Conservation (phyloP, 2,888 invertebrate genomes). For the Elegia similella region DNA sequence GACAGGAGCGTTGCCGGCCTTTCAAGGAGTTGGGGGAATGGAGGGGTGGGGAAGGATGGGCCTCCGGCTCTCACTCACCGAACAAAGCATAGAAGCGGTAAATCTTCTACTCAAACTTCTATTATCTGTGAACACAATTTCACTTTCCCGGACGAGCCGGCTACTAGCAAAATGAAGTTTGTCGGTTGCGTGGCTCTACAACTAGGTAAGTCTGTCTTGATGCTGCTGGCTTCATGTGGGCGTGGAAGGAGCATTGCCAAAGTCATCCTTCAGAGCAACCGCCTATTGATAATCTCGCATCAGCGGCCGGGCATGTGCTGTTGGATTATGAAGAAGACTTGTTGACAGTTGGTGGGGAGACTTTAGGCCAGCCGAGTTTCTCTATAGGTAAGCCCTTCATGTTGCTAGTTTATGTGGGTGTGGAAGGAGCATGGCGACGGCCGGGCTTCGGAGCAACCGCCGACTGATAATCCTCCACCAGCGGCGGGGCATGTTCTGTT, state of each 20-base stretch:
- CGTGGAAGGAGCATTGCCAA: constrained; percentile 46
- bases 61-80: no score
- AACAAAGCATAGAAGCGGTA: no score
- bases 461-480: constrained; percentile 37
- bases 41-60: no score
- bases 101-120: no score
- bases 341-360: constrained; percentile 67
- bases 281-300: constrained; percentile 35
- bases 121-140: no score
- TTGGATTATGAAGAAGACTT: constrained; percentile 50
- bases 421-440: constrained; percentile 45
- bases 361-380: constrained; percentile 53
- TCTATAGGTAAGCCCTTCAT: constrained; percentile 58
- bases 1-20: constrained; percentile 39
- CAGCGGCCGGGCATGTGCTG: constrained; percentile 53
- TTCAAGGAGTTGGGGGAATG: no score
- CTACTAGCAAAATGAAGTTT: no score
- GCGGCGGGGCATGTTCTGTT: constrained; percentile 55
- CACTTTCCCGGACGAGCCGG: no score
- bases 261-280: constrained; percentile 23
- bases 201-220: no score
- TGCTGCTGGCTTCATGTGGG: constrained; percentile 49
- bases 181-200: no score
- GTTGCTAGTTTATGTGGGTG: no score
- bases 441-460: constrained; percentile 22